Evolutionary conservation across 2,113 vertebrate genomes (phyloP), one percentile per base, ranked within the genome.

Genomic region (Herpetotheres cachinnans): DNA sequence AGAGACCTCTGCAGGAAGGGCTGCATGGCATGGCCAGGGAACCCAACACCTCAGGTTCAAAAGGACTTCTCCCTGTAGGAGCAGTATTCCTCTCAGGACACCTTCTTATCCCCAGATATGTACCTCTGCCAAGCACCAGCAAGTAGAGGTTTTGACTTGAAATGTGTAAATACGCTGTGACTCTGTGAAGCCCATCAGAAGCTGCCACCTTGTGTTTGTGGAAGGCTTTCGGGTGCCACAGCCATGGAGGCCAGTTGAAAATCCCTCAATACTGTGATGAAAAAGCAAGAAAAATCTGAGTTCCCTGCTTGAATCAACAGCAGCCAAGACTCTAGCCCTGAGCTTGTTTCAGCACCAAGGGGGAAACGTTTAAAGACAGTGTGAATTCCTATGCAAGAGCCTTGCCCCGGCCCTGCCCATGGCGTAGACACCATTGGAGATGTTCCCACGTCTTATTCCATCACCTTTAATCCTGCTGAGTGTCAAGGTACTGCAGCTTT

Each of bases 301-400:
- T 32, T 47, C 10, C 19, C 6, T 50, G 38, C 40, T 85, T 40
- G 22, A 65, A 32, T 58, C 24, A 16, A 30, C 27, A 50, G 63
- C n/a, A 63, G 26, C 11, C n/a, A 38, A 70, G 38, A 54, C 4
- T 16, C 11, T 1, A 1, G 30, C 26, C n/a, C 26, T 0, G 1
- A 47, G 38, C 15, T 16, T 12, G 2, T 58, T 74, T 58, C 20
- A 42, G 49, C 21, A 36, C 11, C 7, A 47, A 10, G 14, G 5
- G 17, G 9, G 6, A 11, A 40, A 46, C 14, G 50, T 79, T 22
- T n/a, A 25, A 58, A 78, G 24, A 15, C 16, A 29, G 20, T 1
- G 1, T 42, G 42, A 17, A 5, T 63, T 70, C 38, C 34, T 81
- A 2, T 55, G 18, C n/a, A 25, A 6, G 9, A 42, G 16, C 52